Base-by-base conservation (phyloP, 2,888 invertebrate genomes). In the Neuroscelio doddi region DNA sequence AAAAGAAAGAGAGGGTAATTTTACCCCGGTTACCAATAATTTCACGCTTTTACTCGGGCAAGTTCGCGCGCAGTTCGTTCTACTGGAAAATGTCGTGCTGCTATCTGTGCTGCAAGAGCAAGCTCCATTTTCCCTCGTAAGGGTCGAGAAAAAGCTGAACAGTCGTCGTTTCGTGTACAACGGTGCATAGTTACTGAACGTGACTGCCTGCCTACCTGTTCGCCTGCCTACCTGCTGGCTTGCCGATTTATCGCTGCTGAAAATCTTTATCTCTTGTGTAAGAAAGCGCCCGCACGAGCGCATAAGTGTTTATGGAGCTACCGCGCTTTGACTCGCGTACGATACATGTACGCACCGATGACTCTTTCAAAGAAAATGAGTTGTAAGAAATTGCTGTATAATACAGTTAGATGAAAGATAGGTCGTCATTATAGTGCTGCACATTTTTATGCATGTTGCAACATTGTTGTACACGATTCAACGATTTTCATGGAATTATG, bases 11-110 rank as follows among this genome's bases (percentile, higher is more conserved):
- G 70, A 51, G 61, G 53, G 69, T 64, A 73, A 77, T 77, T 77
- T 79, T 58, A 69, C 59, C 66, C 63, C 47, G 63, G 70, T 69
- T 68, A 67, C 64, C 73, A 69, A 75, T 75, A 80, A 80, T 80
- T 80, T 80, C 77, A 79, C 79, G 79, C 79, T 80, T 79, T 80
- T 78, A 79, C 79, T 72, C 70, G 71, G 70, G 55, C 67, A 68
- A 70, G 74, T 74, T 73, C 68, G 71, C 69, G 58, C 69, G 69
- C 68, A 68, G 70, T 62, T 75, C 71, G 74, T 66, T 73, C 72
- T 76, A 68, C 64, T 71, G 75, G 75, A 79, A 80, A 80, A 76
- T 78, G 78, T 80, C 76, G 68, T 75, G n/a, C n/a, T 66, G 69
- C 67, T 68, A 49, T 61, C 53, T 49, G 30, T 49, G 24, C 39